Conservation (phyloP, 2,113 vertebrate species). For the Oncorhynchus mykiss region DNA sequence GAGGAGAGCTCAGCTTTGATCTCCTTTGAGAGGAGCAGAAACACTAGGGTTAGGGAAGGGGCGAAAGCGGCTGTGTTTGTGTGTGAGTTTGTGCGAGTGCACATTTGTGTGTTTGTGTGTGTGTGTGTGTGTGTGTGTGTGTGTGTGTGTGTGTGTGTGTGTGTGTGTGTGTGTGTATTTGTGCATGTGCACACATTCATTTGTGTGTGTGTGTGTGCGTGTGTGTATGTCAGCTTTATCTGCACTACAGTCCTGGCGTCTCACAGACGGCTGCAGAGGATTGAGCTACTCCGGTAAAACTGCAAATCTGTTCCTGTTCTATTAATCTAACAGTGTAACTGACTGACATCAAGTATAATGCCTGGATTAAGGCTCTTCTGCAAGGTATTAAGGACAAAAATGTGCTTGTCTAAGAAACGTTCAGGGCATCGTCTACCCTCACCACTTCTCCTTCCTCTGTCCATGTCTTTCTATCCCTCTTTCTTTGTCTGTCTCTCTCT, state of each 20-base stretch:
- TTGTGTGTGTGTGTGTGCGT: neutral
- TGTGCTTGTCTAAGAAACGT: neutral
- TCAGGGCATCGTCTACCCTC: neutral
- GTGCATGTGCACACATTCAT: neutral
- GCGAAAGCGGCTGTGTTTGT: too few relatives aligned
- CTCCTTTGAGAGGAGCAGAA: neutral
- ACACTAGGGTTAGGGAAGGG: neutral
- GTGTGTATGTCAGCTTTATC: neutral
- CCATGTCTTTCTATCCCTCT: neutral
- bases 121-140: neutral
- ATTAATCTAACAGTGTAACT: conserved; percentile 29
- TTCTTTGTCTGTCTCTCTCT: neutral
- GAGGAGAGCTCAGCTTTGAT: neutral
- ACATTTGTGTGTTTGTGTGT: neutral
- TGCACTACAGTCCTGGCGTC: too few relatives aligned
- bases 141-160: neutral
- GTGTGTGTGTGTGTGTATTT: neutral
- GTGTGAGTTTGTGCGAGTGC: too few relatives aligned
- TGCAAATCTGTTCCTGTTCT: neutral
- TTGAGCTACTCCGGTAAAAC: too few relatives aligned
- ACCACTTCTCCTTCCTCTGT: neutral
- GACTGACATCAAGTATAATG: conserved; percentile 26
- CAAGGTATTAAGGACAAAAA: neutral
- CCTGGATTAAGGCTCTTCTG: conserved; percentile 26
- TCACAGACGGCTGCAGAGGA: too few relatives aligned